A percentile compares a stretch with the other conserved stretches of the same genome.
phyloP scores from a whole-genome alignment of 2,113 vertebrate genomes.

The Rhizomys pruinosus region DNA sequence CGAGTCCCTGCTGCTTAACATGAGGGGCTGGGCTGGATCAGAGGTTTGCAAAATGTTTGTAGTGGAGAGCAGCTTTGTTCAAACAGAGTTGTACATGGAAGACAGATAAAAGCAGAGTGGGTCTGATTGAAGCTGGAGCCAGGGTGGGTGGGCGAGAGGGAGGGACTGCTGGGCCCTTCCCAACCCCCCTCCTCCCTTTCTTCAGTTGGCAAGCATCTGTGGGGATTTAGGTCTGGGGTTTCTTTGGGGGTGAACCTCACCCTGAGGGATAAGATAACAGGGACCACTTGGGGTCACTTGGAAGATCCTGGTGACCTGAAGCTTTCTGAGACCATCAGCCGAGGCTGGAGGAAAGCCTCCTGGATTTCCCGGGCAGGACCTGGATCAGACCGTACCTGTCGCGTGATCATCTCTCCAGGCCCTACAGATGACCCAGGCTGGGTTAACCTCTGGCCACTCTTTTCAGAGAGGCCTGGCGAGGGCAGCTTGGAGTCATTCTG shows the following conservation, averaged over 20 bases:
- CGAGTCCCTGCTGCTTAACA: neutral
- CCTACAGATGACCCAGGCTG: neutral
- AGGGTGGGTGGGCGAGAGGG: neutral
- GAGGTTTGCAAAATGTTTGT: slow-evolving; percentile 74
- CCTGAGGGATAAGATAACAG: too few species aligned
- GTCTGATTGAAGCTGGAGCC: neutral
- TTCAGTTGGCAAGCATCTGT: neutral
- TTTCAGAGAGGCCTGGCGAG: neutral
- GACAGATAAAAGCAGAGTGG: slow-evolving; percentile 59
- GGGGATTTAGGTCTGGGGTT: neutral
- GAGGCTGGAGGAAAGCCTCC: neutral
- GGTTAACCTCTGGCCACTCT: neutral
- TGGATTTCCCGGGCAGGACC: accelerated
- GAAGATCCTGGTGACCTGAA: neutral
- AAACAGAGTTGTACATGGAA: slow-evolving; percentile 37
- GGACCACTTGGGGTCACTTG: neutral
- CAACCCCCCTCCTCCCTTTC: accelerated
- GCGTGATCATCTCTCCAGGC: accelerated
- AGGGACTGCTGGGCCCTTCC: neutral
- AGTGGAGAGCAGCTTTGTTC: slow-evolving; percentile 72
- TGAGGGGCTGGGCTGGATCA: slow-evolving; percentile 62
- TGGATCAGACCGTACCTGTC: too few species aligned
- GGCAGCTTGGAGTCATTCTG: neutral
- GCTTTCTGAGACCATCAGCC: neutral
- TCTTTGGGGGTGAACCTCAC: neutral